Conservation (phyloP, 2,888 invertebrate genomes). For the Zhuqinia jingwanae region DNA sequence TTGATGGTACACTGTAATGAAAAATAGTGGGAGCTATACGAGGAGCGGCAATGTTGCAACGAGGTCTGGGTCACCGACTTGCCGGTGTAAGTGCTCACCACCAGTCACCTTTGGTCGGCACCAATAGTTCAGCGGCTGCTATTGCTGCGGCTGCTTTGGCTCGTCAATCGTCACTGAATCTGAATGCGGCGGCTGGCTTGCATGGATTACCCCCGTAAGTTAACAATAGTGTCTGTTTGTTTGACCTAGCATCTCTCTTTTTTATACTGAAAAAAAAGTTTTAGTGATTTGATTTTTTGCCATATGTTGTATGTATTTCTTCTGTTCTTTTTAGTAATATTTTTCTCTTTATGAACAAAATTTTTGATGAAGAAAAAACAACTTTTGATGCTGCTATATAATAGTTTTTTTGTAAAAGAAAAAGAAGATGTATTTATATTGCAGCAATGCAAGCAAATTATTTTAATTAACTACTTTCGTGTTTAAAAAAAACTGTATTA, state of each 20-base stretch:
- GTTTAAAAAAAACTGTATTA: no score
- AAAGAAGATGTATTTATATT: no score
- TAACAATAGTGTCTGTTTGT: conserved; percentile 69
- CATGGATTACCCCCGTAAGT: conserved; percentile 79
- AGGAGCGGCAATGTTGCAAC: conserved; percentile 92
- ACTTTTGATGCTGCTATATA: conserved; percentile 26
- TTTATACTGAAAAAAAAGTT: conserved; percentile 27
- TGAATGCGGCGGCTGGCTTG: conserved; percentile 80
- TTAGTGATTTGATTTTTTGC: conserved; percentile 44
- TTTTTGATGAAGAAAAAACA: conserved; percentile 1
- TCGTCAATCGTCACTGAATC: conserved; percentile 87
- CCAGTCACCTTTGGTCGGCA: conserved; percentile 80
- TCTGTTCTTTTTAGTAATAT: not conserved
- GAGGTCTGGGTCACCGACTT: conserved; percentile 82
- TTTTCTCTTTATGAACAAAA: conserved; percentile 11
- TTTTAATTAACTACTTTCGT: no score
- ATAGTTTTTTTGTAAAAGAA: not conserved
- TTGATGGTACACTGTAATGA: conserved; percentile 70
- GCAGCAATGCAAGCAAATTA: no score
- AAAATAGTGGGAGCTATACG: conserved; percentile 88
- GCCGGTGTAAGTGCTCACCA: conserved; percentile 77
- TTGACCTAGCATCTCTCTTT: conserved; percentile 59
- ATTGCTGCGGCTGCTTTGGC: conserved; percentile 86
- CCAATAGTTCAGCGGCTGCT: conserved; percentile 87
- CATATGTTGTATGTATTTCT: no score